phyloP scores from a whole-genome alignment of 2,113 vertebrate species.

The Stegastes partitus region DNA sequence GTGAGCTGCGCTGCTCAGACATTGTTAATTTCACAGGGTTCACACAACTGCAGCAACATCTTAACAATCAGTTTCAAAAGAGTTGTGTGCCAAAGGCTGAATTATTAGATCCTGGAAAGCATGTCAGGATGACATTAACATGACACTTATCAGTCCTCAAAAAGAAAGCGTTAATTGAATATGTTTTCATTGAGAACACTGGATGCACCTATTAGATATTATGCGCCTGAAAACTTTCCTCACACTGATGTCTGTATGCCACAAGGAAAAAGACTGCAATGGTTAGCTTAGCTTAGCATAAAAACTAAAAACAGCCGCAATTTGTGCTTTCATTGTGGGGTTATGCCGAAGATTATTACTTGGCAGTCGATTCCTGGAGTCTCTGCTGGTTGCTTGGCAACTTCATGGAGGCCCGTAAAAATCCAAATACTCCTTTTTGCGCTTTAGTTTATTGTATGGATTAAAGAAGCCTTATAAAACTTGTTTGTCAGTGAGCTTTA shows the following conservation, averaged over 20 bases:
- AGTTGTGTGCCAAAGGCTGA: conserved; percentile 48
- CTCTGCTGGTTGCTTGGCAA: background rate
- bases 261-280: too few species aligned
- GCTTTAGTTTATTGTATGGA: background rate
- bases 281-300: background rate
- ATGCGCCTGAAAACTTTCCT: background rate
- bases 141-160: conserved; percentile 24
- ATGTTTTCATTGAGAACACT: background rate
- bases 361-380: background rate
- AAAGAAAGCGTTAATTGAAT: background rate
- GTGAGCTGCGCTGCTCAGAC: conserved; percentile 53
- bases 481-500: background rate
- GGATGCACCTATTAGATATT: background rate
- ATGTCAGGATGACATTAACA: conserved; percentile 34
- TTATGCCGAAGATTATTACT: background rate
- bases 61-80: conserved; percentile 59
- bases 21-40: conserved; percentile 66
- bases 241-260: too few species aligned
- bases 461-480: background rate
- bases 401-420: background rate
- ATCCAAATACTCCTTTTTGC: background rate
- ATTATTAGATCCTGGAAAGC: conserved; percentile 48
- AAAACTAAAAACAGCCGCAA: background rate
- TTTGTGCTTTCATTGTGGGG: background rate
- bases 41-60: conserved; percentile 67